Conservation (phyloP, 2,797 vertebrate species). For the Taenioides sp. region DNA sequence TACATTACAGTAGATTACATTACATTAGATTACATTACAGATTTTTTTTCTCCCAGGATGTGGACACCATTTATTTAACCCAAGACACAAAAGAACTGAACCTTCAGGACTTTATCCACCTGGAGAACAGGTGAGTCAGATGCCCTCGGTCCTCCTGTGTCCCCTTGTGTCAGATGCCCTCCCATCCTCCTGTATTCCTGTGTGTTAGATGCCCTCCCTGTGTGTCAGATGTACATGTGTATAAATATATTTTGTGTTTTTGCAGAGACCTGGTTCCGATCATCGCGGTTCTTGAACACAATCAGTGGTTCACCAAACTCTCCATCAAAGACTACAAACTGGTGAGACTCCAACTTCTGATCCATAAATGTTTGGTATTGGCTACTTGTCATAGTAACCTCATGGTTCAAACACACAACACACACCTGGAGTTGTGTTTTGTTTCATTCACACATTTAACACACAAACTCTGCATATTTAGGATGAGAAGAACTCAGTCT, state of each 20-base stretch:
- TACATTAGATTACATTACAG: too few relatives aligned
- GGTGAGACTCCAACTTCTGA: conserved; percentile 68
- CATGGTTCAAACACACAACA: too few relatives aligned
- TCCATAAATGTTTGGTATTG: too few relatives aligned
- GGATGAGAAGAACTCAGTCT: too few relatives aligned
- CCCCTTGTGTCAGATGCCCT: background rate
- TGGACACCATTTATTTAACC: conserved; percentile 95
- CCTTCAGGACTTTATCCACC: conserved; percentile 94
- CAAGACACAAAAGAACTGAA: conserved; percentile 94
- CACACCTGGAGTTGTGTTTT: background rate
- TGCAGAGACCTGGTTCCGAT: conserved; percentile 92
- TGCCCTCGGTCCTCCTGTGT: background rate
- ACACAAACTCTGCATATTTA: too few relatives aligned
- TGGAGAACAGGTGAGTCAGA: conserved; percentile 86
- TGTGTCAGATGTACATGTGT: background rate
- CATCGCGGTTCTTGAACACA: conserved; percentile 89
- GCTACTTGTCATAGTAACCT: too few relatives aligned
- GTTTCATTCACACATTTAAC: background rate
- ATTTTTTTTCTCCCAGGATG: conserved; percentile 77
- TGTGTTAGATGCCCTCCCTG: conserved; percentile 30
- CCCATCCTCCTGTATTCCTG: conserved; percentile 43
- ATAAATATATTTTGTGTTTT: conserved; percentile 1
- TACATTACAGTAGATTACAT: too few relatives aligned
- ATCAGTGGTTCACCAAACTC: conserved; percentile 96
- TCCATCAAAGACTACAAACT: conserved; percentile 91